Conservation (phyloP, 92 coral and sea anemone species). For the Nematostella vectensis region DNA sequence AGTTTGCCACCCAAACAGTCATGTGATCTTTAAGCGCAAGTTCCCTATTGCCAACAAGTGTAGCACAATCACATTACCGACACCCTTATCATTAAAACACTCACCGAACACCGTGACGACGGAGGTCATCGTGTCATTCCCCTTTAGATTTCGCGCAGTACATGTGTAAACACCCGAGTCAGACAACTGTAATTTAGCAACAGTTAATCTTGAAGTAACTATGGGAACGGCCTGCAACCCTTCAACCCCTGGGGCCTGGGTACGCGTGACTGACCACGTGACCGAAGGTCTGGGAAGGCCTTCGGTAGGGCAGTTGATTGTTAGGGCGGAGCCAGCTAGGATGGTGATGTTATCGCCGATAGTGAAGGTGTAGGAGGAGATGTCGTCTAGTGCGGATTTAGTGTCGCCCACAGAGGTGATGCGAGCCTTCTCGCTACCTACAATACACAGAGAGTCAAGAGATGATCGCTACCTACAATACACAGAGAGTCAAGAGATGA, state of each 20-base stretch:
- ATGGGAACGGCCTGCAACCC: neutral
- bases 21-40: no score
- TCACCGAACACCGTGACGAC: constrained; percentile 13
- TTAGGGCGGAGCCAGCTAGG: constrained; percentile 43
- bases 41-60: no score
- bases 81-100: constrained; percentile 3
- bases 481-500: no score
- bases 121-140: constrained; percentile 40
- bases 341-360: constrained; percentile 43
- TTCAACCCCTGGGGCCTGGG: neutral
- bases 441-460: neutral
- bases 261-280: constrained; percentile 21
- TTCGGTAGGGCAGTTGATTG: constrained; percentile 51
- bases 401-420: constrained; percentile 23
- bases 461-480: no score
- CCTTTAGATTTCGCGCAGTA: constrained; percentile 47
- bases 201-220: constrained; percentile 7
- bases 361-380: constrained; percentile 8
- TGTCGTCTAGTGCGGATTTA: constrained; percentile 11
- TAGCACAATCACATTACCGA: no score
- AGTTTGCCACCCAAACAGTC: no score
- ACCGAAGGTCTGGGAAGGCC: constrained; percentile 61
- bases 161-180: constrained; percentile 62
- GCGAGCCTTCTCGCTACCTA: constrained; percentile 29
- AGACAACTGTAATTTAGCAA: constrained; percentile 15